Conservation (phyloP, 2,797 vertebrate species). For the Gila robusta region DNA sequence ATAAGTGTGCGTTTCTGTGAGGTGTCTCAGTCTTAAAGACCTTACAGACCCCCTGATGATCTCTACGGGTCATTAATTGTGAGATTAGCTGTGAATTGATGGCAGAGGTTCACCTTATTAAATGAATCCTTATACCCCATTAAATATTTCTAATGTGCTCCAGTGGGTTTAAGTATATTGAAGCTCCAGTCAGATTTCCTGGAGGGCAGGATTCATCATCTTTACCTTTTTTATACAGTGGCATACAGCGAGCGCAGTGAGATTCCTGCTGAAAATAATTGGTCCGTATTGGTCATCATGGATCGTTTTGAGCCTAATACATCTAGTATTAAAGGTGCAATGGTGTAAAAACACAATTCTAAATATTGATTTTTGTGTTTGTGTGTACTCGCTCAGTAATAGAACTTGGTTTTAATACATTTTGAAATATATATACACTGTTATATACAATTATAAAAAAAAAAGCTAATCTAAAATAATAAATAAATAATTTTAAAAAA, state of each 20-base stretch:
- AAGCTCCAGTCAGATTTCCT: slow-evolving; percentile 35
- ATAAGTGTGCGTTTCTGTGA: not conserved
- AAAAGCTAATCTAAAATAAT: too few relatives aligned
- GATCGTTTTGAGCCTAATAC: not conserved
- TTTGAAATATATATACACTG: too few relatives aligned
- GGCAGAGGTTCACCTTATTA: slow-evolving; percentile 45
- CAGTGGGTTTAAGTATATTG: slow-evolving; percentile 48
- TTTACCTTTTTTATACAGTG: not conserved
- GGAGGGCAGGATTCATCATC: slow-evolving; percentile 11
- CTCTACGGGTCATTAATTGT: slow-evolving; percentile 45
- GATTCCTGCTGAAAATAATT: slow-evolving; percentile 10
- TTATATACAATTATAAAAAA: too few relatives aligned
- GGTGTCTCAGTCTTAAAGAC: not conserved
- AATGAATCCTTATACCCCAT: slow-evolving; percentile 49
- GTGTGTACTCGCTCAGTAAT: not conserved
- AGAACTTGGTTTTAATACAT: not conserved
- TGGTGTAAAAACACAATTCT: not conserved
- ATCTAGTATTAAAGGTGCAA: not conserved
- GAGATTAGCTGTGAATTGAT: slow-evolving; percentile 50
- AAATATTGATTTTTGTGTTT: not conserved
- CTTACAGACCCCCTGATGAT: slow-evolving; percentile 17
- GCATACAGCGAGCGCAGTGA: not conserved
- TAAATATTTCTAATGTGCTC: slow-evolving; percentile 39
- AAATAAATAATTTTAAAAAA: too few relatives aligned
- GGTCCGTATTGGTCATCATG: not conserved